Evolutionary conservation across 1,140 invertebrate genomes (phyloP).

Genomic region (Condylostylus longicornis): DNA sequence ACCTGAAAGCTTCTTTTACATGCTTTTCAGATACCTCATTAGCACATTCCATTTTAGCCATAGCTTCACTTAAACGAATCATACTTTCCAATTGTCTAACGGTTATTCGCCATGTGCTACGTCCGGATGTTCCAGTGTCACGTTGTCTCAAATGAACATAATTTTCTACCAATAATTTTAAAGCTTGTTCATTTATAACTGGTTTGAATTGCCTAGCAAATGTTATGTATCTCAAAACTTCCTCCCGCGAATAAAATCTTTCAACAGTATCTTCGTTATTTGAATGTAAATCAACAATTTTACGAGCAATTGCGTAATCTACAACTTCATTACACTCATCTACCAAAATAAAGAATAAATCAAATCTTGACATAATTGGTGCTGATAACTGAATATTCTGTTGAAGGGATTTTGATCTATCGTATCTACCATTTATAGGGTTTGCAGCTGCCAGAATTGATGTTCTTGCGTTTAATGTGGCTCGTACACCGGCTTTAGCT

Average conservation of each 20-base stretch:
- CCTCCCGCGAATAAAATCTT: slow-evolving; percentile 65
- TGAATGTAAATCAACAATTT: slow-evolving; percentile 89
- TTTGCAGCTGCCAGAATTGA: slow-evolving; percentile 98
- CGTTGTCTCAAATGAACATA: slow-evolving; percentile 76
- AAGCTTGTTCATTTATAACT: slow-evolving; percentile 69
- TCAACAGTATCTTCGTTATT: slow-evolving; percentile 62
- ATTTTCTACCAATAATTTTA: slow-evolving; percentile 70
- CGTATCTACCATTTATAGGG: slow-evolving; percentile 93
- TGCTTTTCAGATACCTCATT: slow-evolving; percentile 76
- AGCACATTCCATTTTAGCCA: slow-evolving; percentile 89
- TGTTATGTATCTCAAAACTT: slow-evolving; percentile 85
- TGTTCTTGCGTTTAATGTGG: slow-evolving; percentile 92
- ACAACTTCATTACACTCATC: slow-evolving; percentile 90
- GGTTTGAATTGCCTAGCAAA: slow-evolving; percentile 96
- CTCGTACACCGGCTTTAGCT: slow-evolving; percentile 94
- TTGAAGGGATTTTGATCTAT: slow-evolving; percentile 83
- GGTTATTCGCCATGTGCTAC: slow-evolving; percentile 86
- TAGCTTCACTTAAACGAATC: slow-evolving; percentile 88
- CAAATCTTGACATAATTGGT: slow-evolving; percentile 98
- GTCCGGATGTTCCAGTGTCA: slow-evolving; percentile 55
- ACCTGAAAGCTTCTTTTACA: slow-evolving; percentile 81
- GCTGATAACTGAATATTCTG: slow-evolving; percentile 89
- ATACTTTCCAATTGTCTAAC: slow-evolving; percentile 98
- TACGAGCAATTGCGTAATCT: slow-evolving; percentile 90
- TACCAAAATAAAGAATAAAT: slow-evolving; percentile 95